Evolutionary conservation across 1,140 invertebrate genomes (phyloP).

Genomic region (Zaprionus lachaisei): DNA sequence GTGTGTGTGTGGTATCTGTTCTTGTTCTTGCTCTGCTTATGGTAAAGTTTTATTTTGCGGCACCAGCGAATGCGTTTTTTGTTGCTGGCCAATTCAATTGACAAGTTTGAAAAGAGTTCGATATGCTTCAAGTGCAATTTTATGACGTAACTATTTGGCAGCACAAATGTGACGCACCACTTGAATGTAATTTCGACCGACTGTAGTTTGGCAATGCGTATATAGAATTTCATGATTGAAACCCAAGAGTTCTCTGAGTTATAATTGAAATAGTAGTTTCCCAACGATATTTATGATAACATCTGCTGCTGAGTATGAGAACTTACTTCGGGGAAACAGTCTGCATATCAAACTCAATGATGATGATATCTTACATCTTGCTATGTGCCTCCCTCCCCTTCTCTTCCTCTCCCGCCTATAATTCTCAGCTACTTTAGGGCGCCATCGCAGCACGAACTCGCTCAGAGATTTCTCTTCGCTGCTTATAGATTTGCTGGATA

Average conservation of each 20-base stretch:
- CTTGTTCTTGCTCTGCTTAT: conserved; percentile 17
- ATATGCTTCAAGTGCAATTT: conserved; percentile 17
- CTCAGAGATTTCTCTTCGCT: conserved; percentile 10
- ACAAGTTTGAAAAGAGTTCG: conserved; percentile 37
- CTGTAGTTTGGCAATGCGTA: not conserved
- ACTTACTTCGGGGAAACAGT: not conserved
- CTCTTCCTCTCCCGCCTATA: not conserved
- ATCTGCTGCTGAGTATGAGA: not conserved
- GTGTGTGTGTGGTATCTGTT: conserved; percentile 10
- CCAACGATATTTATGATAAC: not conserved
- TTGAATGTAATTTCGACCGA: not conserved
- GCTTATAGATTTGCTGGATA: conserved; percentile 19
- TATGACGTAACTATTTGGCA: conserved; percentile 4
- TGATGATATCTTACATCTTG: conserved; percentile 7
- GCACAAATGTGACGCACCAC: not conserved
- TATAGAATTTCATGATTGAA: not conserved
- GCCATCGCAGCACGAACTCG: not conserved
- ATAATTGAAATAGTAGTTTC: not conserved
- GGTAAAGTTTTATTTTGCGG: conserved; percentile 37
- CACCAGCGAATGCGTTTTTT: conserved; percentile 39
- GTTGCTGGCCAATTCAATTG: conserved; percentile 38
- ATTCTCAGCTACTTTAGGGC: not conserved
- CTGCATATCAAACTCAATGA: conserved; percentile 5
- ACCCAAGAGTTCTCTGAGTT: not conserved
- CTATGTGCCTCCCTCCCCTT: not conserved